phyloP scores from a whole-genome alignment of 2,797 vertebrate genomes.

The Decapterus maruadsi region DNA sequence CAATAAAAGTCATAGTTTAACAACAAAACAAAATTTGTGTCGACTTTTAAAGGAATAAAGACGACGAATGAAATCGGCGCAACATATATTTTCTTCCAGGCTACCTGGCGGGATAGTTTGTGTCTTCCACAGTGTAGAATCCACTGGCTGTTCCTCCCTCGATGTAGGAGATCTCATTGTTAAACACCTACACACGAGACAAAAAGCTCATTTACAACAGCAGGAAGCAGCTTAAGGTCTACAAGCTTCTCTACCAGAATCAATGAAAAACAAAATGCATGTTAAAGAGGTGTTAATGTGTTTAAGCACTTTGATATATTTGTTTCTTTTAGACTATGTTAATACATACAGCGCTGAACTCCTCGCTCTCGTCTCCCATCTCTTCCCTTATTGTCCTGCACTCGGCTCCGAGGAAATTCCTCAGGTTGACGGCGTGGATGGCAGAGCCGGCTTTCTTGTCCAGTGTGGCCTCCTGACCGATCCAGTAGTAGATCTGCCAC shows the following conservation, averaged over 20 bases:
- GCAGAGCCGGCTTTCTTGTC: constrained; percentile 98
- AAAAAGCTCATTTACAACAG: neutral
- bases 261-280: neutral
- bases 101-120: constrained; percentile 89
- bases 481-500: constrained; percentile 99
- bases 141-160: constrained; percentile 97
- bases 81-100: neutral
- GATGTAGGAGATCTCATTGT: constrained; percentile 96
- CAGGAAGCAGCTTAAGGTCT: neutral
- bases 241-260: neutral
- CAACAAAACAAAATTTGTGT: no score
- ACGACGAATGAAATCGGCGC: neutral
- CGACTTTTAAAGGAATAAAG: neutral
- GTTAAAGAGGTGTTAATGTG: neutral
- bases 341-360: constrained; percentile 91
- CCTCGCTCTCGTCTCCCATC: constrained; percentile 98
- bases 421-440: constrained; percentile 96
- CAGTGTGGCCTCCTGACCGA: constrained; percentile 94
- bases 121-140: constrained; percentile 97
- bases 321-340: neutral
- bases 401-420: constrained; percentile 96
- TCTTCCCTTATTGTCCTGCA: constrained; percentile 94
- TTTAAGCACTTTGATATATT: neutral
- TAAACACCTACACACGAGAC: constrained; percentile 88
- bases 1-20: neutral